Conservation (phyloP, 2,797 vertebrate species). For the Halcyon smyrnensis region DNA sequence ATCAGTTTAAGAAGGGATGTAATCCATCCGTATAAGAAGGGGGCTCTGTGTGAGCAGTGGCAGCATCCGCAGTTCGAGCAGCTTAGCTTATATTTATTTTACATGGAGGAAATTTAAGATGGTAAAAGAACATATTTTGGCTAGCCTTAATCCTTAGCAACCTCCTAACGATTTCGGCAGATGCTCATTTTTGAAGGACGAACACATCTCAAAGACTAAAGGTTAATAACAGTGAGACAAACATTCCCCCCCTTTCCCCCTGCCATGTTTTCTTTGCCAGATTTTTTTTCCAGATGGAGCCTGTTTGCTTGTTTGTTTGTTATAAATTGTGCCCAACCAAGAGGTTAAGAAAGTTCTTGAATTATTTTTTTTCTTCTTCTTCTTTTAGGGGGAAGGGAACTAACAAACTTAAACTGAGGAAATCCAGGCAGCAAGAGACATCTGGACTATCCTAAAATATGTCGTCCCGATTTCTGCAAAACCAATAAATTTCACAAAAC, state of each 20-base stretch:
- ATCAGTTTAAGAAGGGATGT: not conserved
- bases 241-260: not conserved
- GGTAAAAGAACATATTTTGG: conserved; percentile 69
- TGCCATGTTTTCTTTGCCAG: not conserved
- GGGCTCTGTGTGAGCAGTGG: not conserved
- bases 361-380: not conserved
- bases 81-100: conserved; percentile 31
- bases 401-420: not conserved
- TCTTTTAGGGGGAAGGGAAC: not conserved
- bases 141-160: conserved; percentile 74
- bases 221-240: conserved; percentile 29
- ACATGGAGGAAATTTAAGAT: conserved; percentile 56
- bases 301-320: conserved; percentile 16
- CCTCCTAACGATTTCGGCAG: conserved; percentile 83
- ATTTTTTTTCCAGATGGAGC: not conserved
- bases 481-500: not conserved
- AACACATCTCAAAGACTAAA: conserved; percentile 73
- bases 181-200: conserved; percentile 75
- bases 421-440: not conserved
- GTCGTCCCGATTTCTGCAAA: not conserved
- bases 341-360: not conserved
- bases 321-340: not conserved
- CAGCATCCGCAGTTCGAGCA: not conserved
- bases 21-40: not conserved
- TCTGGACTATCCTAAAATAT: not conserved